Base-by-base conservation (phyloP, 30 jellyfish, hydroid and myxozoan species). In the Phacellophora camtschatica region DNA sequence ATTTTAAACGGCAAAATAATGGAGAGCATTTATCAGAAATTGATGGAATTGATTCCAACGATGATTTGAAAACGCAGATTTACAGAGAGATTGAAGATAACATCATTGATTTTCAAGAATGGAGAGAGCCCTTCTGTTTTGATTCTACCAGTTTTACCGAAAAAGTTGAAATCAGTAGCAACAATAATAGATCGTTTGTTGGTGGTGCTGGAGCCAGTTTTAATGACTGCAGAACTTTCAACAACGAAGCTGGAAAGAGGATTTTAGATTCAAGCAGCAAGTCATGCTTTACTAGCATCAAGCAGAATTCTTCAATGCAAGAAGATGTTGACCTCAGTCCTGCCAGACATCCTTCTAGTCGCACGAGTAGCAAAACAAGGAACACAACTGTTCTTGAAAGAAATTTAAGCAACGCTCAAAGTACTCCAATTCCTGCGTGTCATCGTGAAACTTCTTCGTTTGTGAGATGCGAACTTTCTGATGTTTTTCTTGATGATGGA, bases 401-500 rank as follows among this genome's bases (percentile, higher is more conserved):
- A n/a, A n/a, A n/a, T n/a, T n/a, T n/a, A n/a, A 15, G 5, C 22
- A 28, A 23, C n/a, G 48, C 31, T 25, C 50, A 61, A 28, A 61
- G 74, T 11, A 61, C 74, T 61, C 74, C 74, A 29, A 24, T 61
- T 11, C 5, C 42, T 15, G 39, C 29, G 27, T 24, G 31, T 1
- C 39, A 28, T 19, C 25, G 74, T 28, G 32, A 12, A 10, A 65
- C 20, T 49, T 33, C 42, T 13, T 73, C 86, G 20, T 16, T 62
- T 23, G 30, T 73, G 20, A 53, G 86, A 53, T 51, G 86, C 35
- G 86, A 73, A 29, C 42, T 73, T 15, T 73, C 86, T 13, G 74
- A 54, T 10, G 9, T 73, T 30, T 16, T 15, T 53, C 74, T 73
- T 34, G 86, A 73, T 51, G 71, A 53, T 50, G 74, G 23, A 24